Percentiles rank a stretch among this genome's conserved stretches.
Conservation (phyloP, 2,113 vertebrate species). For the Ailurus styani region DNA sequence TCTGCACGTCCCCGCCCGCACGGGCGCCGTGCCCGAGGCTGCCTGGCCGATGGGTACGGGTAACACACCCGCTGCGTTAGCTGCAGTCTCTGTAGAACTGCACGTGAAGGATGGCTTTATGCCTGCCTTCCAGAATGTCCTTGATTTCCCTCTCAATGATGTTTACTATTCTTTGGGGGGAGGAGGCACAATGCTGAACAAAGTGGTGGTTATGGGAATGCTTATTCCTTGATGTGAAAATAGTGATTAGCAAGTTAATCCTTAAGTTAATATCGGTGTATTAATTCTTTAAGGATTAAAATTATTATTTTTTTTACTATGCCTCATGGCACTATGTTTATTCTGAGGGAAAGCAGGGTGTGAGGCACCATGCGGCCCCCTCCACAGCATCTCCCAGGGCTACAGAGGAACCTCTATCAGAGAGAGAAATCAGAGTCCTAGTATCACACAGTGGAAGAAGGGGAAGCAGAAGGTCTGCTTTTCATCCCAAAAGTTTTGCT, state of each 20-base stretch:
- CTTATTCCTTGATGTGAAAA: background rate
- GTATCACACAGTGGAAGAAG: background rate
- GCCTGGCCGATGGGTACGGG: too few relatives aligned
- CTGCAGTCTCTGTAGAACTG: background rate
- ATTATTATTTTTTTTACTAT: too few relatives aligned
- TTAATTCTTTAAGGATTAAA: background rate
- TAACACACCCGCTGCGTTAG: too few relatives aligned
- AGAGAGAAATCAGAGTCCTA: background rate
- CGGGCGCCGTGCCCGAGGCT: too few relatives aligned
- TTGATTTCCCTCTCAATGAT: background rate
- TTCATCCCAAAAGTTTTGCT: background rate
- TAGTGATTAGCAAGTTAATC: background rate
- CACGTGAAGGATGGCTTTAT: background rate
- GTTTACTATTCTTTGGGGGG: background rate
- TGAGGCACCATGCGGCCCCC: too few relatives aligned
- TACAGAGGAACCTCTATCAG: background rate
- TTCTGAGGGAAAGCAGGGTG: background rate
- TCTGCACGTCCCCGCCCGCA: background rate
- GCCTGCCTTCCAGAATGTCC: background rate
- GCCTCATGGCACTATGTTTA: conserved; percentile 29
- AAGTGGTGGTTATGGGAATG: background rate
- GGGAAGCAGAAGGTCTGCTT: too few relatives aligned
- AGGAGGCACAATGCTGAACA: background rate
- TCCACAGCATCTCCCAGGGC: background rate
- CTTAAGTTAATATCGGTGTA: background rate